Base-by-base conservation (phyloP, 2,113 vertebrate species). In the Entelurus aequoreus region DNA sequence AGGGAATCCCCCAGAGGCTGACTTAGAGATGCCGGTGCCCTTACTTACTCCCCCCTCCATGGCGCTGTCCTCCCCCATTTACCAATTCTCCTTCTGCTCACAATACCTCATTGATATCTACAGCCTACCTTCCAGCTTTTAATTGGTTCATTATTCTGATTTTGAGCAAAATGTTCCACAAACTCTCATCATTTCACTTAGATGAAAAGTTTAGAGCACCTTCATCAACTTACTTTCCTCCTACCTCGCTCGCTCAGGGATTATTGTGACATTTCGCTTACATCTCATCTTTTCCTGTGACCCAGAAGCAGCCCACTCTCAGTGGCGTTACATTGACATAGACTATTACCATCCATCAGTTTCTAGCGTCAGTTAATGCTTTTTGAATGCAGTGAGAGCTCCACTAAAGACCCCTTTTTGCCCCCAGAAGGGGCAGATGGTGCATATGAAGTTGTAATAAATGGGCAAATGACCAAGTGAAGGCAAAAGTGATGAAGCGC, bases 271-370 rank as follows among this genome's bases (percentile, higher is more conserved):
- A 79, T 75, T 81, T 75, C 62, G 70, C 73, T 80, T 65, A 65
- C 66, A 76, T 71, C 66, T 69, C 65, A 62, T 73, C 68, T 71
- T 57, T 63, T 76, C 62, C 67, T 78, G 36, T 71, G 76, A 85
- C 82, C 79, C 78, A 68, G 65, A 72, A 73, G 74, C 59, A 81
- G 78, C 72, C 72, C 15, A 36, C 57, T 80, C 84, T 87, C 72
- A 85, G 83, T 70, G 78, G 79, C 62, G 72, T 76, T 79, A 66
- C 66, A 35, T 72, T 53, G 77, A 74, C 68, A 84, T 77, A 71
- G 79, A 72, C 81, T 78, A 84, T 86, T 76, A 82, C 82, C 86
- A 87, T 88, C 88, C 80, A 86, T 86, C 86, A 90, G 75, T 66
- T 80, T 72, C 84, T 77, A 79, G 77, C 84, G 70, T 73, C 67